phyloP scores from a whole-genome alignment of 2,797 vertebrate species.

The Pipistrellus pipistrellus region DNA sequence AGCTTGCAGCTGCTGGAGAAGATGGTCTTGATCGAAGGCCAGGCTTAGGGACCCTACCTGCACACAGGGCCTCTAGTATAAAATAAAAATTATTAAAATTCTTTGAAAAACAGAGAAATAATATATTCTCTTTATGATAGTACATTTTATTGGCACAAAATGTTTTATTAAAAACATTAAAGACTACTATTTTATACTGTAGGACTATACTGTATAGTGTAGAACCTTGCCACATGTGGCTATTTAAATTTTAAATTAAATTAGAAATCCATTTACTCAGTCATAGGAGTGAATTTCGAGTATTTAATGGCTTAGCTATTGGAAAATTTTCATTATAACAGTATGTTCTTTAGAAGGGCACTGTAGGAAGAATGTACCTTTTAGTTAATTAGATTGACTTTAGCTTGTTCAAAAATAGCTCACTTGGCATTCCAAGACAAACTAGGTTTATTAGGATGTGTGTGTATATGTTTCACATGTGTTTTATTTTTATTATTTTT shows the following conservation, averaged over 20 bases:
- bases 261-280: background rate
- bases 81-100: background rate
- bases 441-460: background rate
- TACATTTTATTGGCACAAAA: background rate
- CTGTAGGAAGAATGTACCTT: constrained; percentile 17
- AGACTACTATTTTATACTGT: background rate
- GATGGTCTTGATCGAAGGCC: too few relatives aligned
- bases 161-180: constrained; percentile 26
- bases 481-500: background rate
- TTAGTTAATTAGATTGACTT: constrained; percentile 13
- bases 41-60: too few relatives aligned
- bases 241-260: constrained; percentile 37
- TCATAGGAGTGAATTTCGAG: background rate
- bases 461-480: background rate
- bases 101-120: constrained; percentile 17
- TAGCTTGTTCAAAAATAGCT: constrained; percentile 32
- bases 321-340: background rate
- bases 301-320: background rate
- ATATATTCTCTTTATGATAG: background rate
- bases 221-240: background rate
- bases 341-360: background rate
- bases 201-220: background rate
- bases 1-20: too few relatives aligned
- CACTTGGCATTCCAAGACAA: background rate
- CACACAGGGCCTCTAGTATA: too few relatives aligned